Evolutionary conservation across 2,113 vertebrate genomes (phyloP).

Genomic region (Daboia siamensis): DNA sequence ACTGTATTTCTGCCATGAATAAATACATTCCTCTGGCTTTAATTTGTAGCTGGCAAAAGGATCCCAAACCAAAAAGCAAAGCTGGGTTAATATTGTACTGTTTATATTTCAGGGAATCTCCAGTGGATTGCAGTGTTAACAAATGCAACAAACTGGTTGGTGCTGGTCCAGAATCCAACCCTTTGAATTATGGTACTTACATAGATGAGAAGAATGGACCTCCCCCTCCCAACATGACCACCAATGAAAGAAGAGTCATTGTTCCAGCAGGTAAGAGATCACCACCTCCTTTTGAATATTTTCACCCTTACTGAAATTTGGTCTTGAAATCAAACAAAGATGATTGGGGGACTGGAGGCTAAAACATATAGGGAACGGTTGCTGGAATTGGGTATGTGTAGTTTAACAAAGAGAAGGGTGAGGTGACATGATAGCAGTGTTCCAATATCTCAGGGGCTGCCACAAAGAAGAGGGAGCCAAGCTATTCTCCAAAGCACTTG

Average conservation of each 20-base stretch:
- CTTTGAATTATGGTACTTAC: slow-evolving; percentile 94
- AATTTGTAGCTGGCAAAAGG: neutral
- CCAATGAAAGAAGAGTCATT: slow-evolving; percentile 97
- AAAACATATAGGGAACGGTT: too few species aligned
- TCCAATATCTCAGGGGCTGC: too few species aligned
- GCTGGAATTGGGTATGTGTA: too few species aligned
- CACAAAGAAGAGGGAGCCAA: too few species aligned
- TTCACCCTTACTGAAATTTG: neutral
- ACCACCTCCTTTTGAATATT: neutral
- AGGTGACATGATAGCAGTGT: too few species aligned
- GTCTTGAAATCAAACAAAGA: too few species aligned
- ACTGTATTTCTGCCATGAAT: too few species aligned
- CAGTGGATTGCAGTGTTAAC: slow-evolving; percentile 92
- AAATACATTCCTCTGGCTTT: neutral
- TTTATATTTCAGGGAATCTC: slow-evolving; percentile 82
- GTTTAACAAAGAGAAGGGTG: too few species aligned
- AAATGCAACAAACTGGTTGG: slow-evolving; percentile 94
- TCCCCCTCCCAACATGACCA: slow-evolving; percentile 97
- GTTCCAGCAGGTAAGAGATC: slow-evolving; percentile 89
- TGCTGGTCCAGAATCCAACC: slow-evolving; percentile 78
- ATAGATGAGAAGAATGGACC: slow-evolving; percentile 96
- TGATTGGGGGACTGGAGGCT: too few species aligned
- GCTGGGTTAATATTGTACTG: neutral
- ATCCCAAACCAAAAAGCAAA: neutral
- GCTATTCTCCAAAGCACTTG: too few species aligned